Conservation (phyloP, 1,140 invertebrate species). For the roundworm (Caenorhabditis elegans) region DNA sequence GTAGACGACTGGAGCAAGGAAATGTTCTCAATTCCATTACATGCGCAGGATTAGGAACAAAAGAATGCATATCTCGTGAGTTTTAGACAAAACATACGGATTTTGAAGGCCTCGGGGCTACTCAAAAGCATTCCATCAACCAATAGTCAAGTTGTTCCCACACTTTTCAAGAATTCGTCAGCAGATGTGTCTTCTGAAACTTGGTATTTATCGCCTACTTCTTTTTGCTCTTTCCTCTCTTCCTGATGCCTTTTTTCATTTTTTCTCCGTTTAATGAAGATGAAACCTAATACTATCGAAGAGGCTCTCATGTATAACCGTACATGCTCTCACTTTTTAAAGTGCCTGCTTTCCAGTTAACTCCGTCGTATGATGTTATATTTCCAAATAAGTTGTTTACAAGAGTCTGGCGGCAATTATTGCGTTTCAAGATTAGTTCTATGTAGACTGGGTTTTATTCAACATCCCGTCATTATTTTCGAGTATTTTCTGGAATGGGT, state of each 20-base stretch:
- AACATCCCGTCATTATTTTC: not conserved
- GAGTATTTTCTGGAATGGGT: not conserved
- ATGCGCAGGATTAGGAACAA: no score
- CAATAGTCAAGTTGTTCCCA: no score
- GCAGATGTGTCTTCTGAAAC: slow-evolving; percentile 8
- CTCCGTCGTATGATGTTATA: not conserved
- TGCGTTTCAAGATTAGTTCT: not conserved
- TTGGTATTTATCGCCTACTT: not conserved
- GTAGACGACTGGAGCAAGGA: no score
- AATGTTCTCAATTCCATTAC: no score
- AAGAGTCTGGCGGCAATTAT: not conserved
- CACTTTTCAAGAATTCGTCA: slow-evolving; percentile 15
- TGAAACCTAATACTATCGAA: slow-evolving; percentile 7
- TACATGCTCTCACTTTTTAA: not conserved
- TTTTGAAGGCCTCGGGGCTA: not conserved
- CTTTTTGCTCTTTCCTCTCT: not conserved
- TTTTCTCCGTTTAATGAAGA: not conserved
- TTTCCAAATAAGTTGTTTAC: not conserved
- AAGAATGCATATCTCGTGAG: no score
- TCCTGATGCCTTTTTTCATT: not conserved
- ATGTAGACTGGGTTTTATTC: not conserved
- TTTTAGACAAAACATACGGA: no score
- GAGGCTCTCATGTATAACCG: not conserved
- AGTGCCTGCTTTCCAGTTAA: no score
- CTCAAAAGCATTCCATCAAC: no score